phyloP scores from a whole-genome alignment of 2,888 invertebrate species.

The Agrenia bidenticulata region DNA sequence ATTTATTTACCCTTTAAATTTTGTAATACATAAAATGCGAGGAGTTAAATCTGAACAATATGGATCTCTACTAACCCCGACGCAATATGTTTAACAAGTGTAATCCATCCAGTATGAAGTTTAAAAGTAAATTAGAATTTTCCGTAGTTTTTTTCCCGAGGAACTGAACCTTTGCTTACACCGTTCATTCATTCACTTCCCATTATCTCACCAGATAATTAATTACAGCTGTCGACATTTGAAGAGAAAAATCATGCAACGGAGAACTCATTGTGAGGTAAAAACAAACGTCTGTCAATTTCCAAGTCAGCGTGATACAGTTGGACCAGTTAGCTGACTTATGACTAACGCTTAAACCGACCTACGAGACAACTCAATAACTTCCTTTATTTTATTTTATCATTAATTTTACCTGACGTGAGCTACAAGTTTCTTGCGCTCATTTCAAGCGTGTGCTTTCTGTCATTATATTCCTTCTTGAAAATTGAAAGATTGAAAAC shows the following conservation, averaged over 20 bases:
- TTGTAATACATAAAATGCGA: too few relatives aligned
- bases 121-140: too few relatives aligned
- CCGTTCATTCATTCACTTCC: background rate
- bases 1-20: constrained; percentile 24
- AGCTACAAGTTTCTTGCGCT: constrained; percentile 3
- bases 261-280: constrained; percentile 29
- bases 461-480: constrained; percentile 2
- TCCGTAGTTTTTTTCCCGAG: background rate
- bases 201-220: constrained; percentile 32
- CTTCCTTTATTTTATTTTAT: constrained; percentile 22
- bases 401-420: constrained; percentile 33
- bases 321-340: constrained; percentile 11
- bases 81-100: too few relatives aligned
- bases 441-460: constrained; percentile 15
- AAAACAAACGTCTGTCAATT: constrained; percentile 40
- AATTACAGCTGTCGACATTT: constrained; percentile 44
- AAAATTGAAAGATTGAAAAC: too few relatives aligned
- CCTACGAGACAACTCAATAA: constrained; percentile 15
- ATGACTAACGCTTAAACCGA: too few relatives aligned
- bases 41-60: too few relatives aligned
- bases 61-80: too few relatives aligned
- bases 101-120: too few relatives aligned
- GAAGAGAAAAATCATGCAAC: constrained; percentile 34
- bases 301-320: too few relatives aligned
- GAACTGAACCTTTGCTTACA: too few relatives aligned